Evolutionary conservation across 2,888 invertebrate genomes (phyloP).

Genomic region (Oxycera nigricornis): DNA sequence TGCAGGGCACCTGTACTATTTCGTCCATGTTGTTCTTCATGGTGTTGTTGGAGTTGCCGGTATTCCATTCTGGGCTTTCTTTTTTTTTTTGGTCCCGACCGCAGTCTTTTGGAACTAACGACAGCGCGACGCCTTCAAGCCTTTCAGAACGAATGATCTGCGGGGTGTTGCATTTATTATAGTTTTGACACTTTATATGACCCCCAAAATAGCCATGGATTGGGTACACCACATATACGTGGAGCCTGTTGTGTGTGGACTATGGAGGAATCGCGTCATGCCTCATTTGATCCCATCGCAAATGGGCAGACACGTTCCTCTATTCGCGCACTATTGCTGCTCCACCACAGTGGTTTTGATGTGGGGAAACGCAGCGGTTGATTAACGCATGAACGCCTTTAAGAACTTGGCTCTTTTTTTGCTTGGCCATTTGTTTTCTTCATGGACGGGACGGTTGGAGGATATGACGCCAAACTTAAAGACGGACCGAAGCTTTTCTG

Average conservation of each 20-base stretch:
- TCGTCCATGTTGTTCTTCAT: not conserved
- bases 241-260: too few relatives aligned
- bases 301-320: not conserved
- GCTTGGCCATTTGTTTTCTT: not conserved
- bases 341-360: not conserved
- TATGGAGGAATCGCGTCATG: too few relatives aligned
- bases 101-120: not conserved
- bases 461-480: slow-evolving; percentile 4
- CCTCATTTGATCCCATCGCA: slow-evolving; percentile 6
- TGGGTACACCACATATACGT: not conserved
- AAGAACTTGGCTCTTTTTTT: not conserved
- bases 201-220: slow-evolving; percentile 24
- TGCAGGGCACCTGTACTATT: slow-evolving; percentile 25
- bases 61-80: not conserved
- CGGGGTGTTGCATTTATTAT: slow-evolving; percentile 49
- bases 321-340: not conserved
- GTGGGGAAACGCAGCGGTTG: slow-evolving; percentile 13
- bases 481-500: not conserved
- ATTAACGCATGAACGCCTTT: slow-evolving; percentile 29
- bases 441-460: too few relatives aligned
- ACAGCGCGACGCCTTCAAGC: slow-evolving; percentile 32
- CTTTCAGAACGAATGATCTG: slow-evolving; percentile 45
- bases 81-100: not conserved
- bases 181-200: slow-evolving; percentile 48
- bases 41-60: not conserved